Evolutionary conservation across 1,140 invertebrate genomes (phyloP), one percentile per base, ranked within the genome.

Genomic region (Drosophila grimshawi): DNA sequence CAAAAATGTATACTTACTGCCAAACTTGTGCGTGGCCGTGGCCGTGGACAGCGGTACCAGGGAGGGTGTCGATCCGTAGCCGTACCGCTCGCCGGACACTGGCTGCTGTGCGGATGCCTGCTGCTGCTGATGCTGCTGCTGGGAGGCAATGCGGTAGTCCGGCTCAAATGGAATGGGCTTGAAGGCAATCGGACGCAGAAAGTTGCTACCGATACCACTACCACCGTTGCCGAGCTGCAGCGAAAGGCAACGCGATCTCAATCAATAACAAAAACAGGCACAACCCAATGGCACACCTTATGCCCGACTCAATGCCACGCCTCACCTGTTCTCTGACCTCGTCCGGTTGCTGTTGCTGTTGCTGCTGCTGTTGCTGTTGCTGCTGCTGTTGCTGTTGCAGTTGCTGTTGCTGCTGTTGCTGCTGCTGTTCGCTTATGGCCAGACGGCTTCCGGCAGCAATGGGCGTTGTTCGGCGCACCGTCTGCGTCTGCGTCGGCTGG

Each of bases 81-180:
- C 91, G 35, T 92, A 92, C 37, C 91, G 86, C 76, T 92, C 91
- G 1, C 67, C 77, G 5, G 77, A 30, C 51, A 64, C 65, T 5
- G 53, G 11, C 5, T 65, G 69, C 30, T 66, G 69, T 0, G 55
- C 10, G 48, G 67, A 1, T 73, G 57, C 6, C 35, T 69, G 78
- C 4, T 59, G 67, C 0, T 78, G 68, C 10, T 76, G 78, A 3
- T 72, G 78, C 8, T 81, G 83, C 63, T 89, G 80, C 30, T 83
- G 76, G 37, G 68, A 65, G 8, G 89, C 85, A 43, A 92, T 91
- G 61, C 91, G 91, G 64, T 92, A 92, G 72, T 92, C 91, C 41
- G 91, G 89, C 69, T 92, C 91, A 48, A 92, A 92, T 4, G 91
- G 91, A 59, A 92, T 92, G 56, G 91, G 91, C 74, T 92, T 92